Conservation (phyloP, 2,797 vertebrate genomes). For the Acrossocheilus wenchowensis region DNA sequence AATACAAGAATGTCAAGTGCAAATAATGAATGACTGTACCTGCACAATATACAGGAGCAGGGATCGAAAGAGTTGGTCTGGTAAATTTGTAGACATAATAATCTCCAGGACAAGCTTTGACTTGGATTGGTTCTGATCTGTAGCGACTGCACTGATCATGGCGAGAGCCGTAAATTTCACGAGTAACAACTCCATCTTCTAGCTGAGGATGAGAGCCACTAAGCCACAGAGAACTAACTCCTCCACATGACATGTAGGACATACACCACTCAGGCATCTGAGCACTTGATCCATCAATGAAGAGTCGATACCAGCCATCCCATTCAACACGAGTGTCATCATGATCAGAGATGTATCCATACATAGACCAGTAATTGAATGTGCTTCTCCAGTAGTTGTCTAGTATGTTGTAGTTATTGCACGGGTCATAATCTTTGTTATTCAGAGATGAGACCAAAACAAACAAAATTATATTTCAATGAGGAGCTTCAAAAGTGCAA, state of each 20-base stretch:
- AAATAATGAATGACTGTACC: not conserved
- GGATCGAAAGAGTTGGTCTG: not conserved
- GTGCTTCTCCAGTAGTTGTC: slow-evolving; percentile 33
- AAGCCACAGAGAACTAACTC: not conserved
- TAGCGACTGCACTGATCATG: not conserved
- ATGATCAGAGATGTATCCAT: not conserved
- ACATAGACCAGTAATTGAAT: not conserved
- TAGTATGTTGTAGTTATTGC: slow-evolving; percentile 10
- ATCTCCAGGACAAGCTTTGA: not conserved
- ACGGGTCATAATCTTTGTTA: not conserved
- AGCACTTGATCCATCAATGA: slow-evolving; percentile 21
- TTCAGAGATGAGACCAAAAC: not conserved
- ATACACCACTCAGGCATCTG: slow-evolving; percentile 37
- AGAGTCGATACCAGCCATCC: slow-evolving; percentile 37
- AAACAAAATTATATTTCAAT: not conserved
- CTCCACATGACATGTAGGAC: not conserved
- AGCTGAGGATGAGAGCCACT: slow-evolving; percentile 1
- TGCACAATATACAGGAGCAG: not conserved
- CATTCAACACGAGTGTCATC: slow-evolving; percentile 22
- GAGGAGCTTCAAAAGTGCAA: not conserved
- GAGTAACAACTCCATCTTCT: slow-evolving; percentile 34
- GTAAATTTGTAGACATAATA: slow-evolving; percentile 27
- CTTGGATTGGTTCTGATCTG: not conserved
- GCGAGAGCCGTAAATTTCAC: not conserved
- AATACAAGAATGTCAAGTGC: no score